These are phyloP conservation scores for Tonatia bakeri DNA, from an alignment of 2,113 vertebrate genomes.

Conservation along the genomic window DNA sequence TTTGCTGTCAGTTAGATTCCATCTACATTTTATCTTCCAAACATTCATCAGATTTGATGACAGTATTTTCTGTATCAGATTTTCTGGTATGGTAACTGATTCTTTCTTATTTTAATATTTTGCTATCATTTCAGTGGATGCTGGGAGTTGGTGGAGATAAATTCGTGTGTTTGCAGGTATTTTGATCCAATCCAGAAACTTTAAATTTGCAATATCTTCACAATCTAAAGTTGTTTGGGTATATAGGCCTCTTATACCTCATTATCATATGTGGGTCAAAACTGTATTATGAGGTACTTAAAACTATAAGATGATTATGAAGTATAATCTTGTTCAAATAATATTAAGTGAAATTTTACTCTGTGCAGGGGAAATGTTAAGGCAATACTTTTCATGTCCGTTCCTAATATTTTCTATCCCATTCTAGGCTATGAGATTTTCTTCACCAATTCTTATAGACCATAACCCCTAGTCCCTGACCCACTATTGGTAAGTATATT, in stretches of 20 bases:
- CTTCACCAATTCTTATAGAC: neutral
- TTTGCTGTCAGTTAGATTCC: neutral
- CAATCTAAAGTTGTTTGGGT: neutral
- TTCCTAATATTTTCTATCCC: neutral
- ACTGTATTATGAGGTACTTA: neutral
- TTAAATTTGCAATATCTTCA: neutral
- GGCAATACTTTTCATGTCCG: neutral
- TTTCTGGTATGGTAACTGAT: neutral
- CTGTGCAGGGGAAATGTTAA: neutral
- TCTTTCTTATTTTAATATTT: conserved; percentile 10
- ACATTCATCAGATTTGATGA: neutral
- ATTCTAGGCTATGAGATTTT: neutral
- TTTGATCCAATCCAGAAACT: neutral
- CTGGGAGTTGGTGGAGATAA: neutral
- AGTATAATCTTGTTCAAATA: neutral
- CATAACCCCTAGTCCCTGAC: neutral
- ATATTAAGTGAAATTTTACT: neutral
- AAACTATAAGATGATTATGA: neutral
- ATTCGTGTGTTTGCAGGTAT: neutral
- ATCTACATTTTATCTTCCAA: neutral
- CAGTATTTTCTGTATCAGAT: neutral
- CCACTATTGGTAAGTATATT: neutral
- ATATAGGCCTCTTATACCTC: neutral
- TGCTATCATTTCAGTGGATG: neutral
- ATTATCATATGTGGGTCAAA: neutral